Evolutionary conservation across 2,113 vertebrate genomes (phyloP).

Genomic region (Poicephalus gulielmi): DNA sequence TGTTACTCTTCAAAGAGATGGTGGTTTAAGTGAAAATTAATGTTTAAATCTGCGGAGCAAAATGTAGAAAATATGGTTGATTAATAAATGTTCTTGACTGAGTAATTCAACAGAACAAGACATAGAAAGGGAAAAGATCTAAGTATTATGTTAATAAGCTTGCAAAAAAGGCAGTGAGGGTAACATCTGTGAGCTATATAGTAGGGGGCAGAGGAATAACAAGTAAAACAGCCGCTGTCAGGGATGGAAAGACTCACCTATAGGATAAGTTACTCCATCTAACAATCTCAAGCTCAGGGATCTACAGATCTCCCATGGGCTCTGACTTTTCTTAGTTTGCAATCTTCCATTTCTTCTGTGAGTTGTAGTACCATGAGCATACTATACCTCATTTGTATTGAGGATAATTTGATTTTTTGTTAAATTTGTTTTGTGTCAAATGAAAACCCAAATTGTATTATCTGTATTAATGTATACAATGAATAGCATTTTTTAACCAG

Average conservation of each 20-base stretch:
- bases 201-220: not conserved
- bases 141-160: not conserved
- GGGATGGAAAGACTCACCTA: not conserved
- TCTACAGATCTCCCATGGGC: not conserved
- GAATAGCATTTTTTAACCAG: not conserved
- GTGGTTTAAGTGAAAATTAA: not conserved
- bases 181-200: not conserved
- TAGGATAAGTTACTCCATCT: not conserved
- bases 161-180: not conserved
- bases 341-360: not conserved
- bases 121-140: not conserved
- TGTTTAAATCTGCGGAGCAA: not conserved
- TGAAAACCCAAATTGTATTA: not conserved
- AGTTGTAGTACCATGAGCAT: not conserved
- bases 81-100: not conserved
- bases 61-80: not conserved
- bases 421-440: not conserved
- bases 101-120: not conserved
- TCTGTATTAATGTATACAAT: not conserved
- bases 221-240: not conserved
- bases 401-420: conserved; percentile 1
- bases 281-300: not conserved
- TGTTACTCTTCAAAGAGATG: not conserved
- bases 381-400: not conserved
- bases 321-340: not conserved